Base-by-base conservation (phyloP, 2,113 vertebrate species). In the Montifringilla adamsi region DNA sequence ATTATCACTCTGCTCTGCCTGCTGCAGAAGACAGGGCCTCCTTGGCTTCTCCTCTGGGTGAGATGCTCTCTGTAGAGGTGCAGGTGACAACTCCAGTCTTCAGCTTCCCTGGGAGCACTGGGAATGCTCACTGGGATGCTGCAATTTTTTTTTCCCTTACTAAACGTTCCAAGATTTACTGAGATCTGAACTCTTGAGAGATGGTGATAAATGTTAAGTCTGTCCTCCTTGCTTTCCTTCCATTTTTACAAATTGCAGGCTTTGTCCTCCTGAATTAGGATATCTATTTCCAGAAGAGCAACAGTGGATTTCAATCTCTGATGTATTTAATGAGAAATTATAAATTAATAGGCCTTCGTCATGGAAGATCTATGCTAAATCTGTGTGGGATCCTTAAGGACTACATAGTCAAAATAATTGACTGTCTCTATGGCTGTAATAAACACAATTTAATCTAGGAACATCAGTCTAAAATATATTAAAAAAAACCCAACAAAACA, bases 271-370 rank as follows among this genome's bases (percentile, higher is more conserved):
- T 90, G 75, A 97, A 93, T 93, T 92, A 96, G 94, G 85, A 80
- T 58, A 87, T 63, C 94, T 84, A 69, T 95, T 98, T 96, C 75
- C 83, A 90, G 90, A 97, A 86, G 11, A 95, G 70, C 44, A 96
- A 94, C 46, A 81, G 49, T 59, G 52, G 53, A 80, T 91, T 97
- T 94, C 92, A 76, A 87, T 90, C 90, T 96, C 82, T 64, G 82
- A 92, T 82, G 64, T 85, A 93, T 95, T 98, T 97, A 97, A 97
- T 97, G 96, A 94, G 90, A 97, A 97, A 96, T 97, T 95, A 94
- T 88, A 96, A 98, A 95, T 94, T 94, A 97, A 95, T 84, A 97
- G 68, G 68, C 46, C 50, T 91, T 81, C 87, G 95, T 96, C 86
- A 82, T 46, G 64, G 88, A 93, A 80, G 88, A 92, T 94, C 85